phyloP scores from a whole-genome alignment of 2,888 invertebrate genomes.

The Athripsodes cinereus region DNA sequence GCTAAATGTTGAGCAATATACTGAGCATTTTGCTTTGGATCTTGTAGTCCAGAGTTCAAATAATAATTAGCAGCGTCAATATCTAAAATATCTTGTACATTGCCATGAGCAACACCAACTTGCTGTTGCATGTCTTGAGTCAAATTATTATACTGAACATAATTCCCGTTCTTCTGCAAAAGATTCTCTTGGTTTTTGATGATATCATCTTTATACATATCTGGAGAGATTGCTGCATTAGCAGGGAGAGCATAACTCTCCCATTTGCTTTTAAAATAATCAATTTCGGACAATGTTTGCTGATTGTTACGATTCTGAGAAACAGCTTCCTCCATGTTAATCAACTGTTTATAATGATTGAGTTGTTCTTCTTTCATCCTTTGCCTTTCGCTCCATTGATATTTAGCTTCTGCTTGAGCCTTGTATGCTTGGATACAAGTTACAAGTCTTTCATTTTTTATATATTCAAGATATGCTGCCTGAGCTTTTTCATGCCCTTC shows the following conservation, averaged over 20 bases:
- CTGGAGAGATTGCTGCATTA: constrained; percentile 2
- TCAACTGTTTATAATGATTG: constrained; percentile 12
- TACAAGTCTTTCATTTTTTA: constrained; percentile 10
- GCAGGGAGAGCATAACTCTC: constrained; percentile 9
- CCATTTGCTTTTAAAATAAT: constrained; percentile 17
- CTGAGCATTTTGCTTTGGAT: constrained; percentile 1
- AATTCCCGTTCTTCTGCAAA: constrained; percentile 11
- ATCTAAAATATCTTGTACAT: constrained; percentile 12
- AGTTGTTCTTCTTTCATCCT: constrained; percentile 15
- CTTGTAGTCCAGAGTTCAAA: constrained; percentile 5
- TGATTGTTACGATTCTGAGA: constrained; percentile 1
- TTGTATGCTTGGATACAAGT: constrained; percentile 11
- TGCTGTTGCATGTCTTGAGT: constrained; percentile 2
- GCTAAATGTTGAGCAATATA: constrained; percentile 2
- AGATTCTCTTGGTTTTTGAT: constrained; percentile 14
- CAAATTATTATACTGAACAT: constrained; percentile 10
- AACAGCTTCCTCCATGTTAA: constrained; percentile 8
- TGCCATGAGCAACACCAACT: constrained; percentile 5
- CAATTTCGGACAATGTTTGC: constrained; percentile 10
- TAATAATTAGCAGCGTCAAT: constrained; percentile 11
- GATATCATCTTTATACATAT: constrained; percentile 15
- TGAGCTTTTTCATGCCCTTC: constrained; percentile 11
- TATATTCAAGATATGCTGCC: constrained; percentile 9
- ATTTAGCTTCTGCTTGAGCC: constrained; percentile 10
- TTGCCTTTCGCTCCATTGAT: constrained; percentile 16